Evolutionary conservation across 2,797 vertebrate genomes (phyloP).

Genomic region (Gallinago stenura): DNA sequence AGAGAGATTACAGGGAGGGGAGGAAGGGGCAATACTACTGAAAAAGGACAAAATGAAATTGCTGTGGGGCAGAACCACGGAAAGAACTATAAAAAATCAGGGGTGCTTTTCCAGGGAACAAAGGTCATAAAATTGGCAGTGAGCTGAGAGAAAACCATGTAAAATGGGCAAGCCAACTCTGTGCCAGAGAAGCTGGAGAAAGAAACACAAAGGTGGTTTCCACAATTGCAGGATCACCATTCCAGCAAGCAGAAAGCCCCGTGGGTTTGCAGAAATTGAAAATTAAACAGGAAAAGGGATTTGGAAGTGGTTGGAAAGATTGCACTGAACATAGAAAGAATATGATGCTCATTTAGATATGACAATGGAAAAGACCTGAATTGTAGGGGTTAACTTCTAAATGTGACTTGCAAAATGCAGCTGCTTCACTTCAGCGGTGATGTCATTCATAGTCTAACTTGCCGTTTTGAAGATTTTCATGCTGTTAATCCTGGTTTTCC

Average conservation of each 20-base stretch:
- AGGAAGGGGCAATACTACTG: background rate
- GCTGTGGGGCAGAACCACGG: background rate
- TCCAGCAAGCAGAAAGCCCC: background rate
- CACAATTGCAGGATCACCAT: background rate
- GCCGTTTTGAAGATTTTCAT: conserved; percentile 31
- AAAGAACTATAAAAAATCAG: background rate
- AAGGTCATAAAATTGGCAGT: background rate
- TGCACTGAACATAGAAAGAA: background rate
- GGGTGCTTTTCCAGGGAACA: background rate
- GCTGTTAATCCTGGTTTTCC: conserved; percentile 49
- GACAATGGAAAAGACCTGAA: conserved; percentile 1
- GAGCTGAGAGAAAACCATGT: background rate
- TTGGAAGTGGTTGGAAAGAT: background rate
- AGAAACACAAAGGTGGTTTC: background rate
- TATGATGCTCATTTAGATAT: background rate
- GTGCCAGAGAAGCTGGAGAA: background rate
- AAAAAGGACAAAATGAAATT: background rate
- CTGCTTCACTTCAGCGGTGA: conserved; percentile 28
- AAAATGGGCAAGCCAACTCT: background rate
- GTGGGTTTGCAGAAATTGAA: background rate
- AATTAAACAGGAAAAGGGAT: background rate
- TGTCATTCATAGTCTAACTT: conserved; percentile 35
- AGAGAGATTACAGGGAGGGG: background rate
- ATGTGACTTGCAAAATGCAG: background rate
- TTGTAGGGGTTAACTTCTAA: conserved; percentile 9